A percentile compares a stretch with the other conserved stretches of the same genome.
These are phyloP conservation scores for Sebastes aleutianus DNA, from an alignment of 2,797 vertebrate genomes.

Conservation along the genomic window DNA sequence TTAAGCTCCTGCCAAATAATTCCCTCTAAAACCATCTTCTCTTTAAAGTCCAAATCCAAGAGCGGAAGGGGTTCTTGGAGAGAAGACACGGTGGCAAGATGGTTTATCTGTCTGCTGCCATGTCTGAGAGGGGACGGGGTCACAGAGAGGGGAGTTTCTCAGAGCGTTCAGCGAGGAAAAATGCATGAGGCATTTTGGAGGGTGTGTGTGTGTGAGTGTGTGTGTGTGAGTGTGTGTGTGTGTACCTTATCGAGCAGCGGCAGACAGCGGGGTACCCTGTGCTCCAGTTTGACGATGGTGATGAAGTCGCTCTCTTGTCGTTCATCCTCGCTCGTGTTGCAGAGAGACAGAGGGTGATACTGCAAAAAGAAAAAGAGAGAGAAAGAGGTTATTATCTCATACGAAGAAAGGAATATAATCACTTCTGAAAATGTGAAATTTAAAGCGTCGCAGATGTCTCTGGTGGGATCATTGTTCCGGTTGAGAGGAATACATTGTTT, in stretches of 20 bases:
- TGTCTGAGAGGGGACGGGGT: constrained; percentile 38
- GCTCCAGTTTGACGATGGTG: constrained; percentile 96
- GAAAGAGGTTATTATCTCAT: not conserved
- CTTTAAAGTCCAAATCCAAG: constrained; percentile 66
- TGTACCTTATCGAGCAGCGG: constrained; percentile 92
- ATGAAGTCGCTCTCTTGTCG: constrained; percentile 90
- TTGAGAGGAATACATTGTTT: not conserved
- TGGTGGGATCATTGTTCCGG: not conserved
- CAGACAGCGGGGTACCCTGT: constrained; percentile 88
- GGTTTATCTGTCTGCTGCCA: constrained; percentile 48
- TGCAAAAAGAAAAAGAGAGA: constrained; percentile 59
- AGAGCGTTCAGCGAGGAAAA: constrained; percentile 4
- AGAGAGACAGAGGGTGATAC: constrained; percentile 97
- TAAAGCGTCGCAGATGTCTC: not conserved
- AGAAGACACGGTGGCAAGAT: constrained; percentile 35
- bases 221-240: not conserved
- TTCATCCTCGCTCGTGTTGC: constrained; percentile 97
- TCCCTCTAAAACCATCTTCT: constrained; percentile 56
- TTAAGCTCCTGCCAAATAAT: constrained; percentile 66
- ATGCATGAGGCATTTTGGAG: not conserved
- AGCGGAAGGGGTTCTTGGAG: constrained; percentile 50
- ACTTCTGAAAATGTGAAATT: not conserved
- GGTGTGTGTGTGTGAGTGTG: not conserved
- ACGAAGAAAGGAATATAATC: not conserved
- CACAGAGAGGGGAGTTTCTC: constrained; percentile 50